Percentiles rank a stretch among this genome's conserved stretches.
phyloP scores from a whole-genome alignment of 2,888 invertebrate species.

The Cryptus armator region DNA sequence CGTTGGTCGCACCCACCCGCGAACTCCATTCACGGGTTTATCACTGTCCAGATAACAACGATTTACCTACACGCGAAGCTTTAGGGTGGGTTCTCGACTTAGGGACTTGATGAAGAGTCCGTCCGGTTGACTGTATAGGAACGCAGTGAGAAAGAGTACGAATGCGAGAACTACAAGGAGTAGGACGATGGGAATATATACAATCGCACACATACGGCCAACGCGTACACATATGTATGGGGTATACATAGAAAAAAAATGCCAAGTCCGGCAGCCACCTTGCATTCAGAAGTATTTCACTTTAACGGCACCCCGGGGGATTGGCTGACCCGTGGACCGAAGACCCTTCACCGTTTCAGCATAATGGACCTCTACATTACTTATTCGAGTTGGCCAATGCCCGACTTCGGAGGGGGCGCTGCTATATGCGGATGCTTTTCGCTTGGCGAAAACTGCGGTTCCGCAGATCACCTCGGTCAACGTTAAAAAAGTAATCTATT shows the following conservation, averaged over 20 bases:
- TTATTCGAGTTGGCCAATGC: slow-evolving; percentile 83
- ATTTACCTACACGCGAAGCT: slow-evolving; percentile 83
- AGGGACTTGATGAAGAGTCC: slow-evolving; percentile 68
- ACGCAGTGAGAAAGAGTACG: slow-evolving; percentile 60
- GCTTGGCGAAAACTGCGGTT: slow-evolving; percentile 52
- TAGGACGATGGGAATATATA: slow-evolving; percentile 28
- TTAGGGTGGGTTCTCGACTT: slow-evolving; percentile 66
- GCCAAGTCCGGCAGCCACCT: slow-evolving; percentile 80
- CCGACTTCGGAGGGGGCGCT: slow-evolving; percentile 67
- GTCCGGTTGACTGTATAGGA: slow-evolving; percentile 27
- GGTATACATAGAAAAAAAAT: slow-evolving; percentile 59
- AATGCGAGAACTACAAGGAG: slow-evolving; percentile 39
- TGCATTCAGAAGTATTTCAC: slow-evolving; percentile 85
- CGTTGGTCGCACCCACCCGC: slow-evolving; percentile 71
- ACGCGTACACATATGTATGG: not conserved
- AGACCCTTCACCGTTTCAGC: slow-evolving; percentile 84
- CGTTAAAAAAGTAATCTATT: slow-evolving; percentile 18
- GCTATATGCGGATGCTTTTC: slow-evolving; percentile 6
- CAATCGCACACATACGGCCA: not conserved
- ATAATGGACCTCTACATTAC: slow-evolving; percentile 85
- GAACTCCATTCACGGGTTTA: slow-evolving; percentile 84
- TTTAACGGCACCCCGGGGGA: slow-evolving; percentile 85
- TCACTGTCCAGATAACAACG: slow-evolving; percentile 85
- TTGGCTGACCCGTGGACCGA: slow-evolving; percentile 82
- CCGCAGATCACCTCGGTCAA: slow-evolving; percentile 55